These are phyloP conservation scores for Acanthaster planci DNA, from an alignment of 35 echinoderm and acorn worm genomes.

Conservation along the genomic window DNA sequence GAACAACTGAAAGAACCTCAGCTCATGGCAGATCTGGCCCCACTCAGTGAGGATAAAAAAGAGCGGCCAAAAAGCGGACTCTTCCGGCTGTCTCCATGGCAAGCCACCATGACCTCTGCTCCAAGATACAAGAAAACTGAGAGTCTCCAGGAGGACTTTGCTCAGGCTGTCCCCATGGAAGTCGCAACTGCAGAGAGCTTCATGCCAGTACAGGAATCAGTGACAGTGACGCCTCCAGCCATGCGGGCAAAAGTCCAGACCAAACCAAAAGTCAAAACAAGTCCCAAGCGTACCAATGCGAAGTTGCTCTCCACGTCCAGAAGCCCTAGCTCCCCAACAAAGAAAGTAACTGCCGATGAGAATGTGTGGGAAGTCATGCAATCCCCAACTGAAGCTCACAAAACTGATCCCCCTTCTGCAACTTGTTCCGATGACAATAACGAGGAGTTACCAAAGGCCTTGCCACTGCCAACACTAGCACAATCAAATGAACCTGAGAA, in stretches of 20 bases:
- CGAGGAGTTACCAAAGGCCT: neutral
- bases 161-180: neutral
- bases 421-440: neutral
- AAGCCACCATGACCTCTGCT: neutral
- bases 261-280: neutral
- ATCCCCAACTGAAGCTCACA: neutral
- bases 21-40: neutral
- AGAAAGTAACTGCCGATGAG: neutral
- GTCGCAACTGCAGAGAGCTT: neutral
- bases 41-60: neutral
- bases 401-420: neutral
- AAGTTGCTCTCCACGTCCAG: constrained; percentile 1
- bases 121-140: neutral
- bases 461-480: neutral
- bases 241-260: constrained; percentile 6
- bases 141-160: neutral
- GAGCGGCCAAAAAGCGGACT: neutral
- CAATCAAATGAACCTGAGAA: neutral
- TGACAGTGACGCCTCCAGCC: neutral
- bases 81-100: neutral
- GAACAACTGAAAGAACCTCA: neutral
- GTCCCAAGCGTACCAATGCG: neutral
- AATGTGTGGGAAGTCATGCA: constrained; percentile 7
- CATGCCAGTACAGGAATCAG: neutral
- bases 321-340: neutral